Conservation (phyloP, 2,888 invertebrate genomes). For the Andrena fulva region DNA sequence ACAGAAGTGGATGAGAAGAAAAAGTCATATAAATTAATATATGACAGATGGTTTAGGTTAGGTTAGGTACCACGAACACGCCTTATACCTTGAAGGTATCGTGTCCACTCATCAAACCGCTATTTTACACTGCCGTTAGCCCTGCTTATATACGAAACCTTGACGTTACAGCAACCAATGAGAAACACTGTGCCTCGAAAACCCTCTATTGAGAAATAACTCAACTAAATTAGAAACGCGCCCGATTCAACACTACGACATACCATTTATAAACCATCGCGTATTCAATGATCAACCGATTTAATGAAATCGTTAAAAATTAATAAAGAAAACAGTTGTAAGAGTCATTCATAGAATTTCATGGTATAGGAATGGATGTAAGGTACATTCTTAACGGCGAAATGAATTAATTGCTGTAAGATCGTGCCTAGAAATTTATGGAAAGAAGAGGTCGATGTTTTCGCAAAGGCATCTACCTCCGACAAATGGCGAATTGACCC, state of each 20-base stretch:
- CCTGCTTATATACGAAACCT: background rate
- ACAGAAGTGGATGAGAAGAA: too few relatives aligned
- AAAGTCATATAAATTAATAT: too few relatives aligned
- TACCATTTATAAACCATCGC: slow-evolving; percentile 13
- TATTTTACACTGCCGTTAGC: accelerated
- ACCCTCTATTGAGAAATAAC: slow-evolving; percentile 16
- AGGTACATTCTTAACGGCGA: too few relatives aligned
- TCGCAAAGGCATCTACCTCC: slow-evolving; percentile 27
- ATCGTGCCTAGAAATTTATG: background rate
- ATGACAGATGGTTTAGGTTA: too few relatives aligned
- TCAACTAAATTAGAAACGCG: background rate
- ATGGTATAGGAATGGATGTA: too few relatives aligned
- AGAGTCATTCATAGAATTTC: too few relatives aligned
- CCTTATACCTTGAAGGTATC: background rate
- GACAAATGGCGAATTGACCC: slow-evolving; percentile 49
- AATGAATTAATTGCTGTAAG: too few relatives aligned
- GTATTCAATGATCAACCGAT: background rate
- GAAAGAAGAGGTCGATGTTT: slow-evolving; percentile 52
- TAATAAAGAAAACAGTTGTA: too few relatives aligned
- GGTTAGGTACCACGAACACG: slow-evolving; percentile 8
- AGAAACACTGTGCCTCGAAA: background rate
- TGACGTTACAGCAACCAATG: background rate
- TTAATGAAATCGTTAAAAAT: background rate
- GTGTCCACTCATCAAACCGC: too few relatives aligned
- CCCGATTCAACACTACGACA: background rate